Conservation (phyloP, 2,888 invertebrate genomes). For the Arrhopalites spinosus region DNA sequence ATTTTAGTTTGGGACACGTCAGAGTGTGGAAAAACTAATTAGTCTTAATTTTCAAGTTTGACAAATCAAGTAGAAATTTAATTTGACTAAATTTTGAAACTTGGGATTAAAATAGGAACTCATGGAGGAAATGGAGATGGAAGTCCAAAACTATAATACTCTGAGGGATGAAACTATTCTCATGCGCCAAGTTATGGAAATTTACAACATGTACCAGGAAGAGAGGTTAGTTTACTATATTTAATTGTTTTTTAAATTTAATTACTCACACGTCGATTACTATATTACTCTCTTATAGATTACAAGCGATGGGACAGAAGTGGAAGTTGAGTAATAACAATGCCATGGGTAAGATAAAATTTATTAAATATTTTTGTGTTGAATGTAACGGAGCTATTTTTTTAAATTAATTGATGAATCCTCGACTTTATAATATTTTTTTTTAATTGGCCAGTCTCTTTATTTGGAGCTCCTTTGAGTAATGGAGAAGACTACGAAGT, state of each 20-base stretch:
- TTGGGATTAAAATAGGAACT: constrained; percentile 72
- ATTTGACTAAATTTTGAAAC: too few species aligned
- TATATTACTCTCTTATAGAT: constrained; percentile 46
- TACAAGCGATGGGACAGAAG: constrained; percentile 68
- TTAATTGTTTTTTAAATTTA: not conserved
- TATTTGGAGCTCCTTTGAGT: constrained; percentile 67
- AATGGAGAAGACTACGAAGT: constrained; percentile 57
- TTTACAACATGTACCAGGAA: constrained; percentile 67
- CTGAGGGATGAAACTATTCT: constrained; percentile 71
- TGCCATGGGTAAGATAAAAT: too few species aligned
- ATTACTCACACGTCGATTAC: not conserved
- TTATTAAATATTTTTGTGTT: too few species aligned
- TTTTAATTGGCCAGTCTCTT: constrained; percentile 71
- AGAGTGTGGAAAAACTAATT: too few species aligned
- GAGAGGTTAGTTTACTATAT: constrained; percentile 61
- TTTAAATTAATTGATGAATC: too few species aligned
- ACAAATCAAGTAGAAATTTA: too few species aligned
- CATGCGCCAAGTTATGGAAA: constrained; percentile 71
- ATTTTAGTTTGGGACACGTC: too few species aligned
- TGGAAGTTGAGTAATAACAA: constrained; percentile 65
- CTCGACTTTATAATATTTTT: too few species aligned
- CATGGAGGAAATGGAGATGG: constrained; percentile 71
- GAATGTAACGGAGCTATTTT: too few species aligned
- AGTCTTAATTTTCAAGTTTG: too few species aligned
- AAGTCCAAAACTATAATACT: constrained; percentile 65